Base-by-base conservation (phyloP, 2,888 invertebrate species). In the Camponotus fellah region DNA sequence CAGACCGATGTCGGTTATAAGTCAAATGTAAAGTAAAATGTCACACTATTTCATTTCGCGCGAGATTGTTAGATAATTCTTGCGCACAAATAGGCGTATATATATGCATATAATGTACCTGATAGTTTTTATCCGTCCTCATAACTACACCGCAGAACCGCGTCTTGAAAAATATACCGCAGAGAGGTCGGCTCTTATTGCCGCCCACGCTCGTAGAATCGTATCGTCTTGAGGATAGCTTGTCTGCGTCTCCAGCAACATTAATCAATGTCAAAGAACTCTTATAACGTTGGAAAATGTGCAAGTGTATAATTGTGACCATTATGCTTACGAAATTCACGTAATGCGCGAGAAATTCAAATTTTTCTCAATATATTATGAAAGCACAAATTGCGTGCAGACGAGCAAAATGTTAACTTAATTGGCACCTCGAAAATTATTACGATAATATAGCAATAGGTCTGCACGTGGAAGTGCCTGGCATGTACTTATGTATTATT, bases 41-140 rank as follows among this genome's bases (percentile, higher is more conserved):
- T 46, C 40, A n/a, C 68, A 80, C 88, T 83, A 86, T 85, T 88
- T 83, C 80, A 72, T 87, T 88, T 56, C 68, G 21, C 60, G 83
- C 76, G 68, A 26, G 26, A 85, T 85, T 82, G 58, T 32, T 21
- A 26, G 46, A 71, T 83, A 68, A 87, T 88, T 86, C 65, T 80
- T 80, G 49, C 26, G 26, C 17, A 32, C 53, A 88, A 62, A 66
- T 26, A 56, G 34, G 40, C 34, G 74, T 66, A 82, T 87, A 84
- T 75, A 58, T 10, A 10, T 58, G 10, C 26, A 26, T 58, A 2
- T 21, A 17, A 72, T 34, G 17, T 40, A 6, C 6, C 26, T 21
- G 62, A 62, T 72, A 87, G 66, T 87, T 87, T 87, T 82, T 85
- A 87, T 85, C 82, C 76, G 62, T n/a, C 34, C 65, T 65, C 64